A percentile compares a stretch with the other conserved stretches of the same genome.
phyloP scores from a whole-genome alignment of 2,113 vertebrate genomes.

The Rallus limicola region DNA sequence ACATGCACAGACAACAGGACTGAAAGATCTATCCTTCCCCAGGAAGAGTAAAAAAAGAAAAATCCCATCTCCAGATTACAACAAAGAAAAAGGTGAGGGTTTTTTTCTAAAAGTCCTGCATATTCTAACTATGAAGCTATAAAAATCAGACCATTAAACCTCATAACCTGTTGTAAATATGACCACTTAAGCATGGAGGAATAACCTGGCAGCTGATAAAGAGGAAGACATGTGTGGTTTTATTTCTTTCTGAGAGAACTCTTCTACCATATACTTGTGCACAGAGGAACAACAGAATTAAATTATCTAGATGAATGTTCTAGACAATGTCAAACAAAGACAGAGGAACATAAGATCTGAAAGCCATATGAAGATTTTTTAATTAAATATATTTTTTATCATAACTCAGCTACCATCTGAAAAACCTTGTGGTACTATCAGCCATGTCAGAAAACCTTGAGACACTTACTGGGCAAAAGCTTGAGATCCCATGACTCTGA shows the following conservation, averaged over 20 bases:
- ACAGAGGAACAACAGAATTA: neutral
- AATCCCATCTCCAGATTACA: neutral
- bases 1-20: neutral
- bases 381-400: neutral
- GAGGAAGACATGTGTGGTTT: neutral
- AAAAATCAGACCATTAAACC: neutral
- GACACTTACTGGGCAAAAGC: neutral
- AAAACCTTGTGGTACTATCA: neutral
- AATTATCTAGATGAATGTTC: neutral
- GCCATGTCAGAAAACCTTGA: neutral
- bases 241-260: neutral
- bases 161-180: neutral
- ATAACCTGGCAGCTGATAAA: neutral
- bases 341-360: neutral
- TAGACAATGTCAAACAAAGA: neutral
- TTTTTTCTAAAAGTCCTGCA: neutral
- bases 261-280: rapidly evolving
- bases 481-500: constrained; percentile 3
- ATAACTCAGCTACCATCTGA: neutral
- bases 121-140: neutral
- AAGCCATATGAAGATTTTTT: neutral
- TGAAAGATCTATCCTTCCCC: neutral
- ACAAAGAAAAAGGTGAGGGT: rapidly evolving
- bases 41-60: neutral
- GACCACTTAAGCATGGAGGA: neutral